Evolutionary conservation across 2,888 invertebrate species (phyloP).

Genomic region (Eubasilissa splendida): DNA sequence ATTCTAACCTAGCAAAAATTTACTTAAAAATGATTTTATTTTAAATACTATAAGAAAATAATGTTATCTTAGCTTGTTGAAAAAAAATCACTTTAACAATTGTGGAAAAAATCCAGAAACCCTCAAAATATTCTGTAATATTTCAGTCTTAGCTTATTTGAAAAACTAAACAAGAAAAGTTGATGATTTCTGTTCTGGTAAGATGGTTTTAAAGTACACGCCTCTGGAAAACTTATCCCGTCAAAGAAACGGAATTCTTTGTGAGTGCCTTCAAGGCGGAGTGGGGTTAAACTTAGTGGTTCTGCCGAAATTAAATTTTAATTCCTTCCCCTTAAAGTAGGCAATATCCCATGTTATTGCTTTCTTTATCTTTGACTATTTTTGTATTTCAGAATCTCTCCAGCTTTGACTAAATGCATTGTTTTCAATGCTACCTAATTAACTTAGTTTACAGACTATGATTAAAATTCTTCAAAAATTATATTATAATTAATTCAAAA

Average conservation of each 20-base stretch:
- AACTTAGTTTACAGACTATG: too few relatives aligned
- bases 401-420: neutral
- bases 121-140: conserved; percentile 5
- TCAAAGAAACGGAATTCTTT: conserved; percentile 55
- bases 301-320: conserved; percentile 54
- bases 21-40: too few relatives aligned
- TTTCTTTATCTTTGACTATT: conserved; percentile 36
- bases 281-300: conserved; percentile 50
- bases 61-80: neutral
- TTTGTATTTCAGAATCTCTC: neutral
- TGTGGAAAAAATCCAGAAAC: conserved; percentile 5
- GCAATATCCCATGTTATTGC: conserved; percentile 18
- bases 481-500: too few relatives aligned
- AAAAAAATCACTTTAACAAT: neutral
- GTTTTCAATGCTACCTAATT: neutral
- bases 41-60: too few relatives aligned
- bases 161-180: conserved; percentile 28
- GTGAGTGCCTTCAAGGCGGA: conserved; percentile 44
- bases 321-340: conserved; percentile 32
- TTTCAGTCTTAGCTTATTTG: conserved; percentile 19
- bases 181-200: conserved; percentile 34
- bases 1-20: too few relatives aligned
- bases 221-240: conserved; percentile 44
- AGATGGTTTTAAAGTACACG: conserved; percentile 37
- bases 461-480: too few relatives aligned